phyloP scores from a whole-genome alignment of 2,888 invertebrate genomes.

The Cheilosia scutellata region DNA sequence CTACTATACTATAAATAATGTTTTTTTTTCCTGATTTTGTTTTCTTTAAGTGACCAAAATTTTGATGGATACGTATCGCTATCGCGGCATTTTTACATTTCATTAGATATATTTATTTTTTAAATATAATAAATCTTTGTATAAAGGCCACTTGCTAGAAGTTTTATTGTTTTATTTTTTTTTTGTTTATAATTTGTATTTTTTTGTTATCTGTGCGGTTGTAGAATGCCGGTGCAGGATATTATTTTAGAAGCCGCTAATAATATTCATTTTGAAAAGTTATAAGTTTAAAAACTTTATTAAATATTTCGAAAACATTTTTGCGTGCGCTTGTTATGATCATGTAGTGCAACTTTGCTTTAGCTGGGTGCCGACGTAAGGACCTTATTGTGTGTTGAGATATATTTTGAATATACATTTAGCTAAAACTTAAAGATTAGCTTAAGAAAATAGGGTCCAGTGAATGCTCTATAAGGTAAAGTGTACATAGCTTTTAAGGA shows the following conservation, averaged over 20 bases:
- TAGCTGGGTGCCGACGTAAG: conserved; percentile 15
- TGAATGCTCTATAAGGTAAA: too few species aligned
- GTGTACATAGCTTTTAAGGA: too few species aligned
- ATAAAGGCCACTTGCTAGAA: conserved; percentile 57
- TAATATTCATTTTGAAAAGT: neutral
- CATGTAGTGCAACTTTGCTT: conserved; percentile 35
- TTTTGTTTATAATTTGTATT: conserved; percentile 8
- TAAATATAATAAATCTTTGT: conserved; percentile 33
- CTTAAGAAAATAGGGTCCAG: too few species aligned
- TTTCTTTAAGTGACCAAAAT: conserved; percentile 66
- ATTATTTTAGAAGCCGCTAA: conserved; percentile 27
- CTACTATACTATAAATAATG: conserved; percentile 50
- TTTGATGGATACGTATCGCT: conserved; percentile 81
- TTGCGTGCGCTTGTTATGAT: conserved; percentile 49
- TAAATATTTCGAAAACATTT: neutral
- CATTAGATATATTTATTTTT: conserved; percentile 23
- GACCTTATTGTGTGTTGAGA: neutral
- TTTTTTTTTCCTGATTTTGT: conserved; percentile 68
- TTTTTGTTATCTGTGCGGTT: conserved; percentile 60
- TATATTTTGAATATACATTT: neutral
- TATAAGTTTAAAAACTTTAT: neutral
- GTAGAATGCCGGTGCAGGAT: conserved; percentile 39
- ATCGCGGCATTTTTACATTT: conserved; percentile 80
- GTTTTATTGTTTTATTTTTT: conserved; percentile 14
- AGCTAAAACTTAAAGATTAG: too few species aligned